Evolutionary conservation across 1,140 invertebrate species (phyloP).

Genomic region (Araneus ventricosus): DNA sequence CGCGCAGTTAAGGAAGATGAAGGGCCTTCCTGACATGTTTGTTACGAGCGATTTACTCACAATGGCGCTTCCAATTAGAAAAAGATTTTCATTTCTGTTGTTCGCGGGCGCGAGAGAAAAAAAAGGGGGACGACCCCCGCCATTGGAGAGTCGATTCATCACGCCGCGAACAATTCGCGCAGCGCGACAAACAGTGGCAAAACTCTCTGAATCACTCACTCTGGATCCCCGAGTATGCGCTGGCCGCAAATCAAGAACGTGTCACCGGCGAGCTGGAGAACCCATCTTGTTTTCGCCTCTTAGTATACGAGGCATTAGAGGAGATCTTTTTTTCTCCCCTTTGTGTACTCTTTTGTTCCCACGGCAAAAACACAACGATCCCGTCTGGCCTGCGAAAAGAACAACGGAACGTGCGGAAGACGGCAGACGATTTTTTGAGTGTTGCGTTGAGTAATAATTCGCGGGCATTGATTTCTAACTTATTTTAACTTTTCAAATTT

Average conservation of each 20-base stretch:
- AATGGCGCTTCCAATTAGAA: constrained; percentile 11
- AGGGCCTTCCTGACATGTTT: not conserved
- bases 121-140: not conserved
- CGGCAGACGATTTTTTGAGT: not conserved
- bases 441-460: too few species aligned
- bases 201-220: constrained; percentile 18
- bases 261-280: not conserved
- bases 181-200: not conserved
- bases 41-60: not conserved
- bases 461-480: too few species aligned
- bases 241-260: not conserved
- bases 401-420: not conserved
- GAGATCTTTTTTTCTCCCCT: not conserved
- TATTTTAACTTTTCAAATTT: too few species aligned
- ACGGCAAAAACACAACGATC: not conserved
- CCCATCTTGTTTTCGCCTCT: constrained; percentile 7
- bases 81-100: not conserved
- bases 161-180: not conserved
- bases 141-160: not conserved
- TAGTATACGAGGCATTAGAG: not conserved
- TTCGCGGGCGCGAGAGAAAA: not conserved
- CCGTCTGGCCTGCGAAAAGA: not conserved
- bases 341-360: constrained; percentile 8
- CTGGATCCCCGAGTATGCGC: not conserved
- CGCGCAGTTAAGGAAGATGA: not conserved